Base-by-base conservation (phyloP, 1,140 invertebrate species). In the Globodera rostochiensis region DNA sequence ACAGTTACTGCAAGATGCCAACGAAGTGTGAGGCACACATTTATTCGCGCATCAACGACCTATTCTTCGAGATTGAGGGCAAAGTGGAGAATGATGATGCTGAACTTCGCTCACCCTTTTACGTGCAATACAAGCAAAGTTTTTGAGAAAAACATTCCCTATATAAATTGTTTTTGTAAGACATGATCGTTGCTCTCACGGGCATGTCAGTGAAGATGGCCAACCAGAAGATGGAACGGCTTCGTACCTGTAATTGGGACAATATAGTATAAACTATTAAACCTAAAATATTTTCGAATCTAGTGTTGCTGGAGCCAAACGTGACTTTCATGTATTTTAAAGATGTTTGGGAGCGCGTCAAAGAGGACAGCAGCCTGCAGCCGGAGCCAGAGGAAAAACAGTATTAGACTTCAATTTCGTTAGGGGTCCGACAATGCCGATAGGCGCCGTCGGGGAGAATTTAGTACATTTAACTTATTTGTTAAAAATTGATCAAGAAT, bases 121-220 rank as follows among this genome's bases (percentile, higher is more conserved):
- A 69, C 6, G 67, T 21, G n/a, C n/a, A 69, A 69, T 69, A 21
- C 67, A 69, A 69, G 67, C n/a, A 45, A 69, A 69, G 67, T 69
- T 21, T 7, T 69, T 69, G 50, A 53, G 4, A 69, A 69, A 69
- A 21, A 6, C 67, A 69, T 69, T 69, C 7, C 0, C 19, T 45
- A 6, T 3, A 13, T 21, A 69, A 21, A 45, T 9, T 21, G 1
- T 21, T 13, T 69, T 8, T 7, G 0, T 69, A 21, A 69, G 67
- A 69, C 0, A 69, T 45, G 36, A 69, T 69, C 36, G 9, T 69
- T 0, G 67, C n/a, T 7, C 36, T 69, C 8, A 69, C 67, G 7
- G 4, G 67, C 8, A 45, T 69, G n/a, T 19, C 67, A 21, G 19
- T 21, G 67, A 15, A 69, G 15, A 45, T 7, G 7, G 67, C 67